Conservation (phyloP, 2,888 invertebrate species). For the Cerastis leucographa region DNA sequence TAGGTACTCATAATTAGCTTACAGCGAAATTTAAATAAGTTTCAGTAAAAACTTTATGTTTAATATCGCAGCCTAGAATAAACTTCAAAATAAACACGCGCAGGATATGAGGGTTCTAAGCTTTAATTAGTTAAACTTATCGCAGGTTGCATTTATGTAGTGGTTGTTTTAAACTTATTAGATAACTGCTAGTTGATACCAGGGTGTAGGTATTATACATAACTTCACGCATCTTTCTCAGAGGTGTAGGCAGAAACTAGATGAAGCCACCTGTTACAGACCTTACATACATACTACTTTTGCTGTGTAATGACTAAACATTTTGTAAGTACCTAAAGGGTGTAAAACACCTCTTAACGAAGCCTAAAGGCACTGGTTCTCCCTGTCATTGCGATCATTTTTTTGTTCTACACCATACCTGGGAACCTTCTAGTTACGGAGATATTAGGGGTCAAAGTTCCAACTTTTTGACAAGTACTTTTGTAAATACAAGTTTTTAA, state of each 20-base stretch:
- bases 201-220: background rate
- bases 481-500: too few species aligned
- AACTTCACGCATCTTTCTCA: background rate
- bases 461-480: too few species aligned
- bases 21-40: background rate
- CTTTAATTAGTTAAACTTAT: conserved; percentile 21
- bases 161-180: conserved; percentile 6
- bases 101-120: background rate
- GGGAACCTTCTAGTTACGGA: too few species aligned
- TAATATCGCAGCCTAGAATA: conserved; percentile 12
- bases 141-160: conserved; percentile 5
- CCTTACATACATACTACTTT: background rate
- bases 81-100: background rate
- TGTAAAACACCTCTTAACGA: too few species aligned
- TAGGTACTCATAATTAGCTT: background rate
- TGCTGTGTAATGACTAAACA: too few species aligned
- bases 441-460: too few species aligned
- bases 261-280: background rate
- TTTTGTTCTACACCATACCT: too few species aligned
- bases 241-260: background rate
- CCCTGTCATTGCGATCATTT: too few species aligned
- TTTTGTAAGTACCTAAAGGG: too few species aligned
- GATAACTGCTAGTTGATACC: background rate
- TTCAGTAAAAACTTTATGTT: background rate
- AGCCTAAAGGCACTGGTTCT: too few species aligned